Conservation (phyloP, 2,113 vertebrate genomes). For the Aleadryas rufinucha region DNA sequence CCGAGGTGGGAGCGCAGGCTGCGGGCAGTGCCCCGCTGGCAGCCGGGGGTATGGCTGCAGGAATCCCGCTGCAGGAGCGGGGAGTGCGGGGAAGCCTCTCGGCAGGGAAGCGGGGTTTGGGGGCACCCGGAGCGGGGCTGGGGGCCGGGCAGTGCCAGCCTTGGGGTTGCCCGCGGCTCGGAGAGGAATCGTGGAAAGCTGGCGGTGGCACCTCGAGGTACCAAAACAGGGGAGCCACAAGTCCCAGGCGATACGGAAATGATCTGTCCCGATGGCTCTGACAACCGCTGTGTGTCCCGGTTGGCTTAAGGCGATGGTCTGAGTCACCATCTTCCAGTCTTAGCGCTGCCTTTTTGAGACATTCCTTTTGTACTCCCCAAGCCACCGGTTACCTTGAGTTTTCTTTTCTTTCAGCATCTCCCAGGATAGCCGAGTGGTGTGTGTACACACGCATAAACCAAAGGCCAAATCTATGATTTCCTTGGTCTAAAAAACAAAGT, state of each 20-base stretch:
- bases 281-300: not conserved
- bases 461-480: not conserved
- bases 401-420: not conserved
- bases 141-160: not conserved
- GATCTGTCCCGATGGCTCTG: not conserved
- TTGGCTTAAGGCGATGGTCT: not conserved
- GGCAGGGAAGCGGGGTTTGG: not conserved
- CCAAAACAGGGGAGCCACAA: not conserved
- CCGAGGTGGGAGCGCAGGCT: not conserved
- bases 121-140: not conserved
- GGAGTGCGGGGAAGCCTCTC: not conserved
- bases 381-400: not conserved
- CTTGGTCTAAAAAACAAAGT: not conserved
- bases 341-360: not conserved
- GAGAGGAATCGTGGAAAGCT: not conserved
- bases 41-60: not conserved
- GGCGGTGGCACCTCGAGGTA: not conserved
- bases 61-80: not conserved
- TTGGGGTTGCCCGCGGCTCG: not conserved
- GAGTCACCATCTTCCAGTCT: not conserved
- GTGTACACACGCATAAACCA: not conserved
- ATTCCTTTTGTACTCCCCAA: not conserved
- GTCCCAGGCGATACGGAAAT: not conserved
- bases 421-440: not conserved
- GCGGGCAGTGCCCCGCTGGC: not conserved